phyloP scores from a whole-genome alignment of 35 echinoderm and acorn worm genomes.

The Amphiura filiformis region DNA sequence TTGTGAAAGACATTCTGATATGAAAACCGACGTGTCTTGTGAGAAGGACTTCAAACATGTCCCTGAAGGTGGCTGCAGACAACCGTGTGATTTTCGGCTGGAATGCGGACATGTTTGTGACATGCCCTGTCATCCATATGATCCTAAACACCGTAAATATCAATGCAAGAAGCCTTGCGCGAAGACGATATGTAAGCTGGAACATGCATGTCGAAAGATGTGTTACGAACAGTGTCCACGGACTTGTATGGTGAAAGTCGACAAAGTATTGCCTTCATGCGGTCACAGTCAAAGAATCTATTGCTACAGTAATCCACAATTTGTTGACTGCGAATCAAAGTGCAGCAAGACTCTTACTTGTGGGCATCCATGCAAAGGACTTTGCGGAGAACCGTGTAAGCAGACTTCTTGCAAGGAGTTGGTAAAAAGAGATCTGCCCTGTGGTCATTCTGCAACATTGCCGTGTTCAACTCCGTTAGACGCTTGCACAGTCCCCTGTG shows the following conservation, averaged over 20 bases:
- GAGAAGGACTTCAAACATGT: conserved; percentile 47
- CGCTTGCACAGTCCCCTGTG: conserved; percentile 45
- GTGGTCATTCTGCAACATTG: conserved; percentile 60
- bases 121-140: conserved; percentile 46
- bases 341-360: conserved; percentile 38
- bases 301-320: conserved; percentile 23
- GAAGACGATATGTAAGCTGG: conserved; percentile 11
- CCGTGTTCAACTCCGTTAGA: conserved; percentile 42
- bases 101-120: conserved; percentile 75
- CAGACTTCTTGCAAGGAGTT: conserved; percentile 20
- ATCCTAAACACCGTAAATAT: conserved; percentile 39
- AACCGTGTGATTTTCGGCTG: conserved; percentile 56
- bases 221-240: conserved; percentile 47
- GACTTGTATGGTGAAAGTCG: neutral
- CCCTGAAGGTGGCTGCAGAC: conserved; percentile 49
- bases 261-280: conserved; percentile 14
- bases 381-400: conserved; percentile 55
- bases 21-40: neutral
- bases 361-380: conserved; percentile 53
- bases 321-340: conserved; percentile 26
- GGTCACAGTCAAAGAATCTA: conserved; percentile 24
- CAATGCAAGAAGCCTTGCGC: conserved; percentile 53
- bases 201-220: conserved; percentile 35
- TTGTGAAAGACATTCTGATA: conserved; percentile 60
- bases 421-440: conserved; percentile 35